phyloP scores from a whole-genome alignment of 2,888 invertebrate genomes.

The Ophioninae sp. region DNA sequence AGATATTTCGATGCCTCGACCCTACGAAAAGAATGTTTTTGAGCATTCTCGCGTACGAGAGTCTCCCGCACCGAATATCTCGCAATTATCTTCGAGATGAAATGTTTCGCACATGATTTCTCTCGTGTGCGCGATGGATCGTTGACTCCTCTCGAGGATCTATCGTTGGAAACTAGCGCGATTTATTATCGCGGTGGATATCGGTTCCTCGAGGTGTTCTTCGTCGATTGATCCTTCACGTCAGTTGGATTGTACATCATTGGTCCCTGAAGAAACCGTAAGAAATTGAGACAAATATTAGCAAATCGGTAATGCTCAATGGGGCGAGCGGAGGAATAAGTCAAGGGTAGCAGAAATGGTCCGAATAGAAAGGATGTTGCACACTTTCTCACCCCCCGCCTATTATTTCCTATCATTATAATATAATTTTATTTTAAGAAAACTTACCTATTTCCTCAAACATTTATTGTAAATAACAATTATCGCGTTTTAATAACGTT shows the following conservation, averaged over 20 bases:
- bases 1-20: conserved; percentile 1
- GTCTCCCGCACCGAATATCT: conserved; percentile 16
- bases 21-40: conserved; percentile 4
- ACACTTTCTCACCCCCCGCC: no score
- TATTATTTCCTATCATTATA: no score
- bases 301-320: not conserved
- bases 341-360: no score
- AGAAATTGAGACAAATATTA: conserved; percentile 1
- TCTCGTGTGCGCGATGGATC: not conserved
- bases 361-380: no score
- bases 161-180: conserved; percentile 11
- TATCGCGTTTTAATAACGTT: no score
- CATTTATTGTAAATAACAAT: no score
- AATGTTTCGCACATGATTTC: conserved; percentile 18
- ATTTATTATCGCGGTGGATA: conserved; percentile 75
- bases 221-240: conserved; percentile 73
- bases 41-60: not conserved
- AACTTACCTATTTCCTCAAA: no score
- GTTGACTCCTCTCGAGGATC: not conserved
- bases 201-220: conserved; percentile 71
- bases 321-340: no score
- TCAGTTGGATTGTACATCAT: conserved; percentile 77
- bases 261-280: conserved; percentile 74
- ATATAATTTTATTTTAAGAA: no score
- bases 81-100: conserved; percentile 29